A percentile compares a stretch with the other conserved stretches of the same genome.
Evolutionary conservation across 1,140 invertebrate genomes (phyloP).

Genomic region (Monomorium pharaonis): DNA sequence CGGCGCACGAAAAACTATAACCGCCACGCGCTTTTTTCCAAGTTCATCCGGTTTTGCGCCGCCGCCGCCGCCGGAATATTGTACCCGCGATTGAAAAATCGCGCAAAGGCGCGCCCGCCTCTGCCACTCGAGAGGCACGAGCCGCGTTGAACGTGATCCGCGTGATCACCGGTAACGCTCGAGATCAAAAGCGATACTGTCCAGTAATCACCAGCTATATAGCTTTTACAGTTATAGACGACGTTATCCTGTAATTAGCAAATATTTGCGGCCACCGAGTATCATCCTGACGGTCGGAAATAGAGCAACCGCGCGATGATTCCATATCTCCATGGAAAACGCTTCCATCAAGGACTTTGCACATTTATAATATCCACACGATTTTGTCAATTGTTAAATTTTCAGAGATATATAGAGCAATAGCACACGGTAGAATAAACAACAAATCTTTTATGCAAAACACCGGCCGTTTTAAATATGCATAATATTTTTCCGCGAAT

Average conservation of each 20-base stretch:
- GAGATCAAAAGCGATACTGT: not conserved
- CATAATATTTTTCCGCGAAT: conserved; percentile 7
- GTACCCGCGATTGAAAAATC: conserved; percentile 8
- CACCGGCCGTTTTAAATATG: not conserved
- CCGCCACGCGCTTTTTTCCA: not conserved
- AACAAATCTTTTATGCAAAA: conserved; percentile 1
- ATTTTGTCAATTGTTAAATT: not conserved
- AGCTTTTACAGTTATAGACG: not conserved
- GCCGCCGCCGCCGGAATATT: not conserved
- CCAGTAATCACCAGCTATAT: conserved; percentile 2
- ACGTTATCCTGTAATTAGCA: not conserved
- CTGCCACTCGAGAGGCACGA: too few relatives aligned
- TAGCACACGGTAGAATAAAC: not conserved
- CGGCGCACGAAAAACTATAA: not conserved
- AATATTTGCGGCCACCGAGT: not conserved
- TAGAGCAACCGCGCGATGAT: not conserved
- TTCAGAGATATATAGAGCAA: not conserved
- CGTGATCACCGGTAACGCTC: not conserved
- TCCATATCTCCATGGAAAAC: not conserved
- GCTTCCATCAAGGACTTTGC: not conserved
- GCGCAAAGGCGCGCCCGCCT: not conserved
- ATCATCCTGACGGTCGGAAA: not conserved
- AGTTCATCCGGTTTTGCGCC: not conserved
- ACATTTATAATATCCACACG: not conserved
- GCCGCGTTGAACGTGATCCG: too few relatives aligned